Evolutionary conservation across 1,140 invertebrate genomes (phyloP).

Genomic region (Rhopalosiphum maidis): DNA sequence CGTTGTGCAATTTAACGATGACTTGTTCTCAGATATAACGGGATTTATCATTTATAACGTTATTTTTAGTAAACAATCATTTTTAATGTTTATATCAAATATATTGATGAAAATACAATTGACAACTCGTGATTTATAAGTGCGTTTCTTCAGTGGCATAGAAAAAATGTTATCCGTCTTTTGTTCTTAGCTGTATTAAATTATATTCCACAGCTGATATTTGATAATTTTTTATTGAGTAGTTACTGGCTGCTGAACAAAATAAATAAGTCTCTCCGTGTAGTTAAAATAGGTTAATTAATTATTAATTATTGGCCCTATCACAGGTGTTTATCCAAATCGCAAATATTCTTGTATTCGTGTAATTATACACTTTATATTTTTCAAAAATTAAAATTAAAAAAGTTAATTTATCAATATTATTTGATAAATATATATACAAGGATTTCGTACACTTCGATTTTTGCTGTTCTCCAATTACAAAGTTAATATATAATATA

Average conservation of each 20-base stretch:
- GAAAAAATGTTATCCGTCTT: background rate
- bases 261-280: background rate
- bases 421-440: too few species aligned
- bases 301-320: background rate
- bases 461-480: background rate
- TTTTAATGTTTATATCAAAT: background rate
- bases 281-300: background rate
- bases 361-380: background rate
- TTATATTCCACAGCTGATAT: background rate
- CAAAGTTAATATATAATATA: too few species aligned
- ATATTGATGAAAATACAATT: background rate
- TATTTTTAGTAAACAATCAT: background rate
- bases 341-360: too few species aligned
- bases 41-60: background rate
- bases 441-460: background rate
- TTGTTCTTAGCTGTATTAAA: background rate
- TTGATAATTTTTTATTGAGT: background rate
- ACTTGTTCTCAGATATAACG: background rate
- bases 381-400: background rate
- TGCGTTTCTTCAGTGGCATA: background rate
- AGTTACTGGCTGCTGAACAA: background rate
- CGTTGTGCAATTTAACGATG: background rate
- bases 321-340: background rate
- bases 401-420: background rate
- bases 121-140: background rate